These are phyloP conservation scores for Neodiprion virginianus DNA, from an alignment of 1,140 invertebrate genomes.

Conservation along the genomic window DNA sequence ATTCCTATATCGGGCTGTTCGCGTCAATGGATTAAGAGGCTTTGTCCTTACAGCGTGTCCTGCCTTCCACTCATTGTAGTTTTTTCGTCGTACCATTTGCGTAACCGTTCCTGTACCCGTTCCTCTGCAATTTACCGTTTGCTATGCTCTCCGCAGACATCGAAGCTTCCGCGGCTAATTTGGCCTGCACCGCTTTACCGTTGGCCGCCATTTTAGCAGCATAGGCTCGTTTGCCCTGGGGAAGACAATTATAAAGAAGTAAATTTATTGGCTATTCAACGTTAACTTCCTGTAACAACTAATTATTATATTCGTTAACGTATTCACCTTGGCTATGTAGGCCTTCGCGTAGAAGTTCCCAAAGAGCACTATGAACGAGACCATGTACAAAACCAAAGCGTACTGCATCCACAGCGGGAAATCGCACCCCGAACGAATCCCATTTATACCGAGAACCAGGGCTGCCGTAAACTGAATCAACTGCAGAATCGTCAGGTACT, in stretches of 20 bases:
- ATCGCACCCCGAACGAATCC: conserved; percentile 82
- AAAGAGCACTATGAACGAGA: conserved; percentile 89
- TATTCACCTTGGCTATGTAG: conserved; percentile 75
- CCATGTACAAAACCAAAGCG: conserved; percentile 88
- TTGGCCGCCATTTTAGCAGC: conserved; percentile 33
- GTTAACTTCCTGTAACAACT: not conserved
- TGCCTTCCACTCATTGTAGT: conserved; percentile 36
- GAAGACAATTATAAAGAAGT: conserved; percentile 8
- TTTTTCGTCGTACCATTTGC: conserved; percentile 49
- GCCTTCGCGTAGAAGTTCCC: conserved; percentile 90
- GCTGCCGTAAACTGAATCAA: conserved; percentile 88
- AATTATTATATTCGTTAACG: not conserved
- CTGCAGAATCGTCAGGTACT: conserved; percentile 88
- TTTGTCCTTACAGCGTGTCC: too few species aligned
- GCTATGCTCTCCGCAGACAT: conserved; percentile 26
- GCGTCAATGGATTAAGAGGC: not conserved
- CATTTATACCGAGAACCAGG: conserved; percentile 82
- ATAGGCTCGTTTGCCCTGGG: conserved; percentile 55
- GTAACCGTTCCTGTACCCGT: conserved; percentile 44
- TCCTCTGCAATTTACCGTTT: conserved; percentile 24
- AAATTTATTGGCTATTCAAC: not conserved
- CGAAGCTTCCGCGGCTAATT: conserved; percentile 12
- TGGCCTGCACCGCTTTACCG: conserved; percentile 11
- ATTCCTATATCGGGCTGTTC: not conserved
- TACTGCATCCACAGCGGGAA: conserved; percentile 96